Evolutionary conservation across 2,113 vertebrate species (phyloP), one percentile per base, ranked within the genome.

Genomic region (Mixornis gularis): DNA sequence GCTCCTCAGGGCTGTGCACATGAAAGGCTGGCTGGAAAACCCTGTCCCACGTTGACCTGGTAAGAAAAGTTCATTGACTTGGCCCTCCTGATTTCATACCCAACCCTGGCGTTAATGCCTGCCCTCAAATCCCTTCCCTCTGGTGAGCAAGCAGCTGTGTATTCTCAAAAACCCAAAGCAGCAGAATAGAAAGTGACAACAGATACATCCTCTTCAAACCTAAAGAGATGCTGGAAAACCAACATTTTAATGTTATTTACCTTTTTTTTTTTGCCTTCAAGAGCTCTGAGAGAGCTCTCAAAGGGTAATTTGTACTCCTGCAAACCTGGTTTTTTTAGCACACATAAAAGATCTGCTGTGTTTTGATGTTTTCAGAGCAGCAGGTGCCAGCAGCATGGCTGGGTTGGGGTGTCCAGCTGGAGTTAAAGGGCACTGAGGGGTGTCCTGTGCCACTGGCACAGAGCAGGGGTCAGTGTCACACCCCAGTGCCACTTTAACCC

Each of bases 211-310:
- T 38, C 85, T 68, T 77, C 59, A 78, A 36, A 91, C 92, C 79
- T 80, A 46, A 92, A 90, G 55, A 90, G 38, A 90, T 16, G 63
- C 27, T 51, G 30, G 16, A 85, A 87, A 93, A 79, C 6, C 72
- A 90, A 91, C 9, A 88, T 86, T 89, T 74, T 89, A 40, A 69
- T 71, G 41, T 69, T 93, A 65, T 91, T 92, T 95, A 40, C 38
- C 0, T 36, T 63, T 59, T 52, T n/a, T n/a, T 25, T 63, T 52
- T 77, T 27, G 12, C 21, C 20, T 89, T 32, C 41, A 71, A 64
- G 59, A 66, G 36, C 51, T 79, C 24, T 36, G 22, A 78, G 48
- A 72, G 48, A 59, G 25, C 58, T 73, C 51, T 30, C 27, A 83
- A 53, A 79, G 55, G 51, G 30, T 73, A 56, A 68, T 83, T 85